Base-by-base conservation (phyloP, 1,140 invertebrate genomes). In the Dufourea novaeangliae region DNA sequence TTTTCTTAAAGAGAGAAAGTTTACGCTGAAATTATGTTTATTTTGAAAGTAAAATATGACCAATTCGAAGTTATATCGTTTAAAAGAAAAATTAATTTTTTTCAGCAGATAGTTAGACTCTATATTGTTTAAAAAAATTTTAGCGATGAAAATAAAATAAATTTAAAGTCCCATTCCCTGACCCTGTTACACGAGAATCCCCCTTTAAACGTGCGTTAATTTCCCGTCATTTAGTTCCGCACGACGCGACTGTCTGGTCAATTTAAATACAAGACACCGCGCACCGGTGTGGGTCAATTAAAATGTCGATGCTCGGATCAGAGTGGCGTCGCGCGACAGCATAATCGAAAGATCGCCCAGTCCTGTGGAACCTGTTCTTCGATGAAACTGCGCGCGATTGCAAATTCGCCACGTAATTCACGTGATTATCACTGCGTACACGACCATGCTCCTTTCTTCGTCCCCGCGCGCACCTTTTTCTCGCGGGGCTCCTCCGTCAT, bases 331-430 rank as follows among this genome's bases (percentile, higher is more conserved):
- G 39, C 27, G 46, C 73, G 73, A 75, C 64, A 57, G 37, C 52
- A 69, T 69, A 75, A 68, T 75, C 64, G 62, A 57, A 39, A 37
- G 54, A 76, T 76, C 59, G 44, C 14, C 73, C 32, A n/a, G 22
- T 66, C 20, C 46, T 46, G n/a, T n/a, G 20, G 62, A 74, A 67
- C 64, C 66, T 46, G 64, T 68, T 39, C 39, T 17, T 27, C 56
- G 32, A 69, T 56, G 32, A 63, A 50, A 59, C 71, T 32, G 29
- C 41, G 52, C 50, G 25, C 20, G 62, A 69, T 80, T 82, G 78
- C 46, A 71, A 82, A 82, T 82, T 82, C 37, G 63, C 73, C 32
- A 11, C 59, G 56, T 17, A 82, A 67, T 82, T 61, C 25, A 25
- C 37, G 44, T 54, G 22, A 71, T 82, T 68, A 82, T 70, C 73